Evolutionary conservation across 2,888 invertebrate species (phyloP).

Genomic region (Allacma fusca): DNA sequence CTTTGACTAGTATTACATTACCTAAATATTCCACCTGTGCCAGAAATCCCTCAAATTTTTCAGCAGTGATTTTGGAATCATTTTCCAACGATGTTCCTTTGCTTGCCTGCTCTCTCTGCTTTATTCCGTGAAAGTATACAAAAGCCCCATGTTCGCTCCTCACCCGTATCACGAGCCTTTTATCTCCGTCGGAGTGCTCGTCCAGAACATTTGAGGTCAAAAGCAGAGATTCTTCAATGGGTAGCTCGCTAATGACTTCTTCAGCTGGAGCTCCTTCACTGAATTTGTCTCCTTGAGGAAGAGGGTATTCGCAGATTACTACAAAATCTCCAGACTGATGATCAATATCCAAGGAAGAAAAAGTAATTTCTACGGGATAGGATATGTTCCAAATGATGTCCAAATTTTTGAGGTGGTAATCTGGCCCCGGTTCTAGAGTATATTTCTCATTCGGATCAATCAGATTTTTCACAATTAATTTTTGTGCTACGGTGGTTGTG

Average conservation of each 20-base stretch:
- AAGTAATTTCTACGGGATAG: slow-evolving; percentile 11
- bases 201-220: slow-evolving; percentile 3
- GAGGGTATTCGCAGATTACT: slow-evolving; percentile 35
- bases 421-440: no score
- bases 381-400: slow-evolving; percentile 36
- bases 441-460: background rate
- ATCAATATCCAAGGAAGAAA: slow-evolving; percentile 12
- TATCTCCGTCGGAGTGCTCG: background rate
- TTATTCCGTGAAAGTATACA: slow-evolving; percentile 26
- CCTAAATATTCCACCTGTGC: background rate
- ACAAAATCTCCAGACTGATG: slow-evolving; percentile 32
- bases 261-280: slow-evolving; percentile 29
- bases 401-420: background rate
- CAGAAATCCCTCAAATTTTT: slow-evolving; percentile 7
- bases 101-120: no score
- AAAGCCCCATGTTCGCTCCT: slow-evolving; percentile 24
- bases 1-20: no score
- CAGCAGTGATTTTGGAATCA: no score
- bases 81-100: no score
- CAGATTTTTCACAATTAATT: slow-evolving; percentile 14
- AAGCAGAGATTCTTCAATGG: slow-evolving; percentile 28
- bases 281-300: slow-evolving; percentile 11
- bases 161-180: background rate
- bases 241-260: slow-evolving; percentile 20
- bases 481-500: background rate